Evolutionary conservation across 2,888 invertebrate genomes (phyloP).

Genomic region (Oxycera nigricornis): DNA sequence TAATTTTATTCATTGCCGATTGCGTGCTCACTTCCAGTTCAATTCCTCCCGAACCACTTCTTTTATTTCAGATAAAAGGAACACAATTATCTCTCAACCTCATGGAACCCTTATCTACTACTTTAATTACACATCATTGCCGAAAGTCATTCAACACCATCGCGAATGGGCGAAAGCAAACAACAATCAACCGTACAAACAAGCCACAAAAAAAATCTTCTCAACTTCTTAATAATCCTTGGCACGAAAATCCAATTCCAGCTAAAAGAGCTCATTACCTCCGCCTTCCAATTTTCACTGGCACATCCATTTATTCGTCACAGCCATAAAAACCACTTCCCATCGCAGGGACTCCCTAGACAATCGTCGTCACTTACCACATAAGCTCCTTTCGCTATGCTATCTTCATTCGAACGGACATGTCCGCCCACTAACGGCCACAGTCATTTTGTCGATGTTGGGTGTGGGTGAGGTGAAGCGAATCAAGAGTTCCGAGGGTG

Average conservation of each 20-base stretch:
- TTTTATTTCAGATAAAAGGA: too few species aligned
- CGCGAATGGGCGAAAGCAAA: too few species aligned
- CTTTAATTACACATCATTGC: too few species aligned
- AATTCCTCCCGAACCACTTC: too few species aligned
- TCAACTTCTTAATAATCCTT: conserved; percentile 35
- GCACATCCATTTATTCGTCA: conserved; percentile 10
- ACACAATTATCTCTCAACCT: too few species aligned
- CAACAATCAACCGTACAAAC: background rate
- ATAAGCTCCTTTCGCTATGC: conserved; percentile 25
- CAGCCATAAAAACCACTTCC: conserved; percentile 32
- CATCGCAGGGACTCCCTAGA: conserved; percentile 28
- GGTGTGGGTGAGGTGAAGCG: background rate
- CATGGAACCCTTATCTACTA: too few species aligned
- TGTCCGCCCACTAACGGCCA: background rate
- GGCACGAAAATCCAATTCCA: conserved; percentile 36
- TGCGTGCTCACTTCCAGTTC: too few species aligned
- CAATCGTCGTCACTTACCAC: conserved; percentile 42
- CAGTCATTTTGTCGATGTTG: background rate
- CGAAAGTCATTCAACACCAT: too few species aligned
- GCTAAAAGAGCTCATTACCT: conserved; percentile 36
- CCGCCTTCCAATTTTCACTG: background rate
- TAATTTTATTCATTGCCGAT: too few species aligned
- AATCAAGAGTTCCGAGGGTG: background rate
- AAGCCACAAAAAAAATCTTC: background rate
- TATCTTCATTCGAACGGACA: background rate